Percentiles rank a stretch among this genome's conserved stretches.
phyloP scores from a whole-genome alignment of 2,888 invertebrate species.

The Philhelius pedissequus region DNA sequence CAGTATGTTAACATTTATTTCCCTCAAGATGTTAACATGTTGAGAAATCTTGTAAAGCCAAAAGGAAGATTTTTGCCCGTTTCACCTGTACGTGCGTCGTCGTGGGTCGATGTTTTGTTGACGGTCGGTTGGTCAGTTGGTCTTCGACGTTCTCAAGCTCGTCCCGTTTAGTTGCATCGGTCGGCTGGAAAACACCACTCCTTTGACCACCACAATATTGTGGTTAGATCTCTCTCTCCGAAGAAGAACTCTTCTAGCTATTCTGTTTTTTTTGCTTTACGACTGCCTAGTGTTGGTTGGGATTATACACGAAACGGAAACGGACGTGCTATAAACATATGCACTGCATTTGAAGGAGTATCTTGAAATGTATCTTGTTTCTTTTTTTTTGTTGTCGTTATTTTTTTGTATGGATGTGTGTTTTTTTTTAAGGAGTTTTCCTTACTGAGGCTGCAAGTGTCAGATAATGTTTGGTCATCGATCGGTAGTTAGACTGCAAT shows the following conservation, averaged over 20 bases:
- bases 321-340: constrained; percentile 67
- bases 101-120: background rate
- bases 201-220: background rate
- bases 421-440: background rate
- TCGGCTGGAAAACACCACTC: background rate
- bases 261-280: background rate
- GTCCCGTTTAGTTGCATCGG: background rate
- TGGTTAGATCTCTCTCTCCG: background rate
- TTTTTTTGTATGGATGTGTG: too few species aligned
- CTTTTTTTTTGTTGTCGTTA: constrained; percentile 3
- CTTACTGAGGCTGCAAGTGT: constrained; percentile 3
- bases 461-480: constrained; percentile 5
- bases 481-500: constrained; percentile 1
- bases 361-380: constrained; percentile 48
- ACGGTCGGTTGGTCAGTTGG: background rate
- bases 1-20: constrained; percentile 66
- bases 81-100: constrained; percentile 24
- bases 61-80: constrained; percentile 54
- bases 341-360: constrained; percentile 41
- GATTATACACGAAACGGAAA: constrained; percentile 63
- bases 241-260: constrained; percentile 1
- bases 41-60: constrained; percentile 56
- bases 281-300: constrained; percentile 27
- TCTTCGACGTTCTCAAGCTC: background rate
- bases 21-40: constrained; percentile 66